phyloP scores from a whole-genome alignment of 2,113 vertebrate species.

The Grammomys dolichurus region DNA sequence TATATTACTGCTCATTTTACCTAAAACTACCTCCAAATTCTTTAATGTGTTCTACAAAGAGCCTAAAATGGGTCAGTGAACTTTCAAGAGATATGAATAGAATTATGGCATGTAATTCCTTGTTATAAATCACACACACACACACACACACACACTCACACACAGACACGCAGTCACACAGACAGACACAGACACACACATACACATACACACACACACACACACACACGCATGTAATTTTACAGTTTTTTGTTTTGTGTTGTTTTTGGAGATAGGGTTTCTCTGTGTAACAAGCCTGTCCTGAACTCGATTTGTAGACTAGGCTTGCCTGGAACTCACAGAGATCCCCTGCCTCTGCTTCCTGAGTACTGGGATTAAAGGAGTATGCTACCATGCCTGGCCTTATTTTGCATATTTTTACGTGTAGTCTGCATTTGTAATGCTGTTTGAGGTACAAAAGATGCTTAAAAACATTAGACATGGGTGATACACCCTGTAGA shows the following conservation, averaged over 20 bases:
- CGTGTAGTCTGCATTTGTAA: background rate
- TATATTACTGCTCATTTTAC: background rate
- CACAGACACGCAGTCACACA: too few relatives aligned
- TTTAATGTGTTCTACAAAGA: background rate
- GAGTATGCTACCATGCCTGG: too few relatives aligned
- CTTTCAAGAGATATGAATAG: background rate
- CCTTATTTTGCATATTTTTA: conserved; percentile 39
- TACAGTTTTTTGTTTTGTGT: too few relatives aligned
- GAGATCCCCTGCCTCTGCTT: too few relatives aligned
- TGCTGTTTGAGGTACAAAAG: background rate
- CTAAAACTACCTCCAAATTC: background rate
- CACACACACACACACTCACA: too few relatives aligned
- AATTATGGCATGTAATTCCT: background rate
- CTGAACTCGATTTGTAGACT: too few relatives aligned
- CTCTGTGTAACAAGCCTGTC: too few relatives aligned
- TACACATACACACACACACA: too few relatives aligned
- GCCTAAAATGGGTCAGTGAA: background rate
- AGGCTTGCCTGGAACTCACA: too few relatives aligned
- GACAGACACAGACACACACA: too few relatives aligned
- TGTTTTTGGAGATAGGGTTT: too few relatives aligned
- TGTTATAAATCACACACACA: background rate
- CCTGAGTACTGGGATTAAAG: too few relatives aligned
- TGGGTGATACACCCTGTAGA: accelerated
- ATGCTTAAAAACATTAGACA: background rate
- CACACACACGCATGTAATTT: background rate